Conservation (phyloP, 2,888 invertebrate genomes). For the Agrochola circellaris region DNA sequence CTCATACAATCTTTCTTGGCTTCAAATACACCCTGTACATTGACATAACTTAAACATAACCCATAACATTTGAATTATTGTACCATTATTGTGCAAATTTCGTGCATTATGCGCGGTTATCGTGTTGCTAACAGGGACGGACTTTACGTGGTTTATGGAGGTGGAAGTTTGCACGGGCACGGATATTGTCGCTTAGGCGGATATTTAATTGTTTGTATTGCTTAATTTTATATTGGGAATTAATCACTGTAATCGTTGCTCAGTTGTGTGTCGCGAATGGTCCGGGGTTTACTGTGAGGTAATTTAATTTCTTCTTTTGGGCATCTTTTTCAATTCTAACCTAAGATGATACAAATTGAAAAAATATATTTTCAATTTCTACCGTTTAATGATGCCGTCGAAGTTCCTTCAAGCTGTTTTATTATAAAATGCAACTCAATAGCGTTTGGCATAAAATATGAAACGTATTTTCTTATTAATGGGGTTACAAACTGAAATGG, state of each 20-base stretch:
- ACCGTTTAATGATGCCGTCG: background rate
- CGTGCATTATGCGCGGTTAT: slow-evolving; percentile 67
- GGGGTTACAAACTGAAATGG: too few relatives aligned
- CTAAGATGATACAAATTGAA: background rate
- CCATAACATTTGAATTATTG: slow-evolving; percentile 66
- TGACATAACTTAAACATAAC: slow-evolving; percentile 54
- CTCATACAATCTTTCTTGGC: background rate
- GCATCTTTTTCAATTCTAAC: background rate
- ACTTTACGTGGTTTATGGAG: slow-evolving; percentile 40
- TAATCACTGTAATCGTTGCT: slow-evolving; percentile 10
- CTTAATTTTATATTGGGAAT: slow-evolving; percentile 15
- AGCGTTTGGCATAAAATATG: background rate
- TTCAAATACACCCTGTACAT: slow-evolving; percentile 40
- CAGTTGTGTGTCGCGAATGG: background rate
- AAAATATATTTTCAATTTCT: too few relatives aligned
- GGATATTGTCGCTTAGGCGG: slow-evolving; percentile 8
- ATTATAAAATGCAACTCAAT: background rate
- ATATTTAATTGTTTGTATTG: slow-evolving; percentile 33
- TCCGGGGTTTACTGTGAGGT: background rate
- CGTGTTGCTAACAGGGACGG: slow-evolving; percentile 53
- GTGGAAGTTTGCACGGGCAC: slow-evolving; percentile 13
- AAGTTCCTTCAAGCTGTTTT: background rate
- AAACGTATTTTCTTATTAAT: background rate
- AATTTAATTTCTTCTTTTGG: background rate
- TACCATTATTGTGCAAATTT: slow-evolving; percentile 68